phyloP scores from a whole-genome alignment of 1,140 invertebrate species.

The Heliconius nattereri region DNA sequence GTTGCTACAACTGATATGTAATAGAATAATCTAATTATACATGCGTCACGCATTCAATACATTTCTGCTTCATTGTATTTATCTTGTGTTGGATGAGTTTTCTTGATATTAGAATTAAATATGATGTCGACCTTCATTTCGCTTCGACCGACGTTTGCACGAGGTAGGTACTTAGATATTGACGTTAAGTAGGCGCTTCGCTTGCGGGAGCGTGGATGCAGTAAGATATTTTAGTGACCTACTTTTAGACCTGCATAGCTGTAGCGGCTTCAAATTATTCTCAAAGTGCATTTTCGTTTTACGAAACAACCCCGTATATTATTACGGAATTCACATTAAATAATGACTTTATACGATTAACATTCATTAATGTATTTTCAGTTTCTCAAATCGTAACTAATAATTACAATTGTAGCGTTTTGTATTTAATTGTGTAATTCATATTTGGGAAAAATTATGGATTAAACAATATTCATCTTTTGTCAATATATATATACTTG shows the following conservation, averaged over 20 bases:
- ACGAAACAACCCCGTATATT: not conserved
- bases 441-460: not conserved
- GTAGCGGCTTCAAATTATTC: not conserved
- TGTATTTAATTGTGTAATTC: not conserved
- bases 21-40: constrained; percentile 28
- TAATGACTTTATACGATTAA: not conserved
- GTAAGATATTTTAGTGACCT: constrained; percentile 58
- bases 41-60: constrained; percentile 7
- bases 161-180: constrained; percentile 30
- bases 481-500: not conserved
- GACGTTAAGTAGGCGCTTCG: constrained; percentile 39
- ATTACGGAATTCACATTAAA: not conserved
- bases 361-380: constrained; percentile 13
- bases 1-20: constrained; percentile 14
- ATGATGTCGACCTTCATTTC: constrained; percentile 19
- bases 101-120: not conserved
- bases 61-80: constrained; percentile 14
- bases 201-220: constrained; percentile 48
- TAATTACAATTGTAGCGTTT: not conserved
- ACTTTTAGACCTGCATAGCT: constrained; percentile 59
- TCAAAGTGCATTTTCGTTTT: not conserved
- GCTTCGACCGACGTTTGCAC: constrained; percentile 32
- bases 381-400: not conserved
- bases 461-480: not conserved
- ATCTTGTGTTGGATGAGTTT: not conserved